Base-by-base conservation (phyloP, 2,888 invertebrate genomes). In the Noctuana brunneofusca region DNA sequence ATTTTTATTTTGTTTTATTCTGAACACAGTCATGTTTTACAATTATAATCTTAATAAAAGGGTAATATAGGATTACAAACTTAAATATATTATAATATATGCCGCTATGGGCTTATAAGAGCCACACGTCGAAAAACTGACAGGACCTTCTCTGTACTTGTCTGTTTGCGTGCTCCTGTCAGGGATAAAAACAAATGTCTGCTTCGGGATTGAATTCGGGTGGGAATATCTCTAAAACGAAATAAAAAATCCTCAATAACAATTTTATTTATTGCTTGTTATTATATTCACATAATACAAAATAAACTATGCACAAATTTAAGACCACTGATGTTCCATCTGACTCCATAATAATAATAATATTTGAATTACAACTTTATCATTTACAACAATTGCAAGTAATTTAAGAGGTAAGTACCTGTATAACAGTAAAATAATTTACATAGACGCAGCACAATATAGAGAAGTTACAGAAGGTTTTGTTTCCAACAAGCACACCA, bases 241-340 rank as follows among this genome's bases (percentile, higher is more conserved):
- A 53, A 53, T 35, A 22, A 69, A 70, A 54, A 76, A 72, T 75
- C 73, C 83, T 87, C 80, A 83, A 89, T 93, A 93, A 93, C 93
- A 93, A 93, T 92, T 92, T 92, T 89, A 91, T 93, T n/a, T 93
- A 93, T 93, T 93, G 93, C 93, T 93, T 84, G 92, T 92, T 92
- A 93, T 89, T 92, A 93, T 93, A 93, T 93, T 93, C 93, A 93
- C 93, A 93, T 92, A 92, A 93, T 93, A 93, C 93, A 93, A 93
- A 93, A 93, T 93, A 93, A 93, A 93, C 92, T 93, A 93, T 93
- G 92, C 93, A 93, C 93, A 93, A 92, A 81, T 90, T 83, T 84
- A 87, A 86, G 89, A 89, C 88, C 89, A 86, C 83, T 83, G 88
- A 80, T 80, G 81, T 83, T 80, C 80, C 80, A 80, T 81, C 75